Evolutionary conservation across 1,140 invertebrate genomes (phyloP).

Genomic region (Choristoneura fumiferana): DNA sequence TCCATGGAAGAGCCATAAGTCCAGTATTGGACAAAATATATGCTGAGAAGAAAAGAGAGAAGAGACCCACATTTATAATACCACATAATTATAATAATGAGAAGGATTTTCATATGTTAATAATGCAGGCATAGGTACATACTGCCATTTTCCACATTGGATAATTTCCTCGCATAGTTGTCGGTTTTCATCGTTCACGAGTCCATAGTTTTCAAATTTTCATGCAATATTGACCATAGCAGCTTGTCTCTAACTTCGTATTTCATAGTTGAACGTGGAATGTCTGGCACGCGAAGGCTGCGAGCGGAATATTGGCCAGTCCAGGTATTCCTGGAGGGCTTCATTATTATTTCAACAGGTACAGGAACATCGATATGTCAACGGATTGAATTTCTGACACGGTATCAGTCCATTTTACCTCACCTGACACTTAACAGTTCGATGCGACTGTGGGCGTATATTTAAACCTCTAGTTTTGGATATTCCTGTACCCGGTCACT

Average conservation of each 20-base stretch:
- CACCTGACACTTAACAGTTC: too few relatives aligned
- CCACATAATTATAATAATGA: too few relatives aligned
- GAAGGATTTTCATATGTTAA: too few relatives aligned
- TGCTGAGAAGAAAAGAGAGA: too few relatives aligned
- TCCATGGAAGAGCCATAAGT: too few relatives aligned
- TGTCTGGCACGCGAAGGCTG: conserved; percentile 48
- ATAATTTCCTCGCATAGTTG: conserved; percentile 9
- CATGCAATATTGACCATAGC: conserved; percentile 40
- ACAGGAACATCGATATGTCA: conserved; percentile 1
- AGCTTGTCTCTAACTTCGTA: conserved; percentile 47
- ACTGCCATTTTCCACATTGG: background rate
- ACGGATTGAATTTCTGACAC: background rate
- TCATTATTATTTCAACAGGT: conserved; percentile 60
- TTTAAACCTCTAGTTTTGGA: too few relatives aligned
- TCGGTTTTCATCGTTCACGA: background rate
- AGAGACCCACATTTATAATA: too few relatives aligned
- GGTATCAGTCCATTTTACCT: background rate
- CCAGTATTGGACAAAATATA: too few relatives aligned
- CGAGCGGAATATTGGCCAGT: conserved; percentile 54
- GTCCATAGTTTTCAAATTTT: conserved; percentile 56
- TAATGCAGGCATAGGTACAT: too few relatives aligned
- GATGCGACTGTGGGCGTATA: too few relatives aligned
- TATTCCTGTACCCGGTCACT: too few relatives aligned
- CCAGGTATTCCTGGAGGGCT: conserved; percentile 49
- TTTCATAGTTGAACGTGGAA: conserved; percentile 51